Evolutionary conservation across 2,113 vertebrate species (phyloP), one percentile per base, ranked within the genome.

Genomic region (Gorsachius goisagi): DNA sequence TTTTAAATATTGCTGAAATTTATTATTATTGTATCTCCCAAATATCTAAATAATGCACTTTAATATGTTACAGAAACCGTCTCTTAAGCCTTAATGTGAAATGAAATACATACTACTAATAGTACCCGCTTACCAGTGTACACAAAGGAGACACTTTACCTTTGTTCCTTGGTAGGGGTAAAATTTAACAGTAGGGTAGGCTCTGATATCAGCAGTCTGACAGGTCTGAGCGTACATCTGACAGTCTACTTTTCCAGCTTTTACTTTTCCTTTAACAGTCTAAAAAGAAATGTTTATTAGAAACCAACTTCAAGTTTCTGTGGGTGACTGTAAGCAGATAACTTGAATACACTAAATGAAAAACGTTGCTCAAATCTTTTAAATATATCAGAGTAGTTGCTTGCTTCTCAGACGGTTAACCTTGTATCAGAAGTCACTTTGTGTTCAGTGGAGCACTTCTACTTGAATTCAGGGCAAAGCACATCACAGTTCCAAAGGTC

Each of bases 211-310:
- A 23, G 99, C 99, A 30, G 94, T 98, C 83, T 99, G 98, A 94
- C 99, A 99, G 17, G 95, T 98, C 9, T 99, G 98, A 53, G 97
- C 93, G 82, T 99, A 97, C 9, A 98, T 98, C 94, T 99, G 99
- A 93, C 99, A 99, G 98, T 99, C 99, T 50, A 99, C 96, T 97
- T 99, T 99, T 30, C 99, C 99, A 67, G 99, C 98, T 85, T 98
- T 98, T 37, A 99, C 98, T 87, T 98, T 98, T 60, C 99, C 99
- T 98, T 99, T 99, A 68, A 99, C 20, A 0, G 98, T 97, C 99
- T 99, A 95, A 96, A 96, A 96, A 85, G 92, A 94, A 92, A 92
- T 5, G 8, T 41, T 77, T 73, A 67, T 92, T 39, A 92, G 79
- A 88, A 91, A 83, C 12, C 77, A 56, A 88, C 15, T n/a, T 45